Evolutionary conservation across 2,888 invertebrate species (phyloP), one percentile per base, ranked within the genome.

Genomic region (Tiphia femorata): DNA sequence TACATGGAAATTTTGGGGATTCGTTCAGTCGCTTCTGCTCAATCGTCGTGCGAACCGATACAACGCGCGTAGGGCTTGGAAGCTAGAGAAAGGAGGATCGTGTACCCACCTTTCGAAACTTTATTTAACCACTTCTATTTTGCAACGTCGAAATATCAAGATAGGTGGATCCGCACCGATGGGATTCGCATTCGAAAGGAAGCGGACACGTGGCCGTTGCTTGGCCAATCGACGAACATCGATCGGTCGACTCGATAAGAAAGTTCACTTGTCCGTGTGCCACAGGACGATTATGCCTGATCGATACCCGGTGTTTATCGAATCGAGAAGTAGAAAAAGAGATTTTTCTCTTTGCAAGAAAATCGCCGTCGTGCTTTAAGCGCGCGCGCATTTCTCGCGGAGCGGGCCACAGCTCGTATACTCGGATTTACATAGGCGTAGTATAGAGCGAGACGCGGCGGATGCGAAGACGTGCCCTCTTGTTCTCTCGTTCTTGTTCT

Each of bases 181-280:
- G n/a, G n/a, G n/a, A n/a, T n/a, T n/a, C n/a, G n/a, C n/a, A 42
- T 52, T 19, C 63, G 33, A 59, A 64, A 69, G 69, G 69, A 70
- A 67, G 52, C 56, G 49, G 55, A 56, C 60, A 60, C 70, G 60
- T 70, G 64, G 58, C 56, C 60, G 57, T 69, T 33, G 57, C 59
- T 73, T 72, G 50, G 64, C 42, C 63, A 67, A 70, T 63, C 61
- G 46, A 47, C 48, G 59, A 43, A 17, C 58, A 69, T 62, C n/a
- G 70, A 73, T 72, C 60, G 58, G 27, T 43, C 57, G 51, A 52
- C 46, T 43, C 60, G 73, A 69, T 68, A 72, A 64, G 54, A 72
- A 72, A 72, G 72, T 70, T 72, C 70, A 70, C 66, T 67, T 64
- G 63, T 62, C 43, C 48, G 40, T 62, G 41, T 3, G 33, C 33